Evolutionary conservation across 2,888 invertebrate species (phyloP).

Genomic region (Cosmopolites sordidus): DNA sequence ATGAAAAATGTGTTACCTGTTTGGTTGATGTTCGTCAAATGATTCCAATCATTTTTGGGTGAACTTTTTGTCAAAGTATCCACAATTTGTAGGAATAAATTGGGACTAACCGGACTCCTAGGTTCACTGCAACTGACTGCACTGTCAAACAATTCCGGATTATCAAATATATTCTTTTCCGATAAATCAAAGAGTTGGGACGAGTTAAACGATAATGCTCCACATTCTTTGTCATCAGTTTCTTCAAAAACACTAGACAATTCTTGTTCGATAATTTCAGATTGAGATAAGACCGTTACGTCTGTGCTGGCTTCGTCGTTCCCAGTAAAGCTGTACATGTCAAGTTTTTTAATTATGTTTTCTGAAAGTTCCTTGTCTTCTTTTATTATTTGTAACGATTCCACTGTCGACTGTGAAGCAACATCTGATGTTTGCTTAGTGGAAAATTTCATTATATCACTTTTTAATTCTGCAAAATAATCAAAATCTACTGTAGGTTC

Average conservation of each 20-base stretch:
- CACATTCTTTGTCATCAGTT: background rate
- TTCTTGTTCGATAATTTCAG: background rate
- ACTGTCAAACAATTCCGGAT: constrained; percentile 11
- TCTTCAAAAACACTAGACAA: constrained; percentile 5
- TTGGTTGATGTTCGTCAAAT: too few relatives aligned
- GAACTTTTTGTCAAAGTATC: background rate
- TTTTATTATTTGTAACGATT: background rate
- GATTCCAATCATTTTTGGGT: too few relatives aligned
- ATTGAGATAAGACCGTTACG: background rate
- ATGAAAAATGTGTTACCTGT: too few relatives aligned
- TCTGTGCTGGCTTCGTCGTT: background rate
- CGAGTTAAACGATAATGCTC: too few relatives aligned
- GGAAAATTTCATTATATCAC: constrained; percentile 11
- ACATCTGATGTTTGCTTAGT: too few relatives aligned
- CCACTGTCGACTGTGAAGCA: too few relatives aligned
- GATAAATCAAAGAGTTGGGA: too few relatives aligned
- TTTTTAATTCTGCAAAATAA: constrained; percentile 10
- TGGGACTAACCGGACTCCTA: background rate
- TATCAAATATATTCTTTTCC: constrained; percentile 14
- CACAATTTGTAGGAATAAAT: background rate
- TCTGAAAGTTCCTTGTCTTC: constrained; percentile 9
- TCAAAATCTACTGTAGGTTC: constrained; percentile 4
- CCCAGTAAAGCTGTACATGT: too few relatives aligned
- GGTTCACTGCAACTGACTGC: background rate
- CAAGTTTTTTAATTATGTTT: constrained; percentile 10